phyloP scores from a whole-genome alignment of 2,888 invertebrate species.

The Erannis defoliaria region DNA sequence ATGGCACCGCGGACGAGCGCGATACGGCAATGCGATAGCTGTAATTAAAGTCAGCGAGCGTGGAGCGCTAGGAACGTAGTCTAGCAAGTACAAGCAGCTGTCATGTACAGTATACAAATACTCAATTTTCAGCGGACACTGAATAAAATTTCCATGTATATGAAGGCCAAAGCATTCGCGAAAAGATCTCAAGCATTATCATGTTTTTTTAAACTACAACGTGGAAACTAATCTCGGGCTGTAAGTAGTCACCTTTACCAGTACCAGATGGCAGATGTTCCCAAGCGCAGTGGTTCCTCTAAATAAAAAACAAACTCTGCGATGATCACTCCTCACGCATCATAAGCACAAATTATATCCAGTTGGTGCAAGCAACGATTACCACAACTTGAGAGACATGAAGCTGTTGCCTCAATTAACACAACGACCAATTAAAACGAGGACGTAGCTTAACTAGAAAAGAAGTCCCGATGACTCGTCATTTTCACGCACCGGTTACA shows the following conservation, averaged over 20 bases:
- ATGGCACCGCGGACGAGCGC: slow-evolving; percentile 56
- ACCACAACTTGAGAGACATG: slow-evolving; percentile 15
- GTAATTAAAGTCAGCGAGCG: slow-evolving; percentile 67
- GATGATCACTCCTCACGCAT: slow-evolving; percentile 9
- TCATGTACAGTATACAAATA: slow-evolving; percentile 44
- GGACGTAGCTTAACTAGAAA: slow-evolving; percentile 40
- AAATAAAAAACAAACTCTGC: slow-evolving; percentile 47
- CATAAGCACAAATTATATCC: slow-evolving; percentile 26
- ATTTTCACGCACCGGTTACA: slow-evolving; percentile 40
- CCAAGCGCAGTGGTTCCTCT: slow-evolving; percentile 54
- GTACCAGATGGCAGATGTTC: slow-evolving; percentile 68
- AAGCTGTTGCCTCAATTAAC: slow-evolving; percentile 26
- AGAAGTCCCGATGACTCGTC: slow-evolving; percentile 42
- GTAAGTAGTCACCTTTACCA: slow-evolving; percentile 73
- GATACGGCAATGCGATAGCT: slow-evolving; percentile 59
- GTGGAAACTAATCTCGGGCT: slow-evolving; percentile 67
- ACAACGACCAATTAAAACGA: slow-evolving; percentile 36
- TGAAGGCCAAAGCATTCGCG: slow-evolving; percentile 38
- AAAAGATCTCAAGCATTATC: slow-evolving; percentile 51
- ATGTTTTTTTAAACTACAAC: slow-evolving; percentile 64
- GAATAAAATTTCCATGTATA: slow-evolving; percentile 39
- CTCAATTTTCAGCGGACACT: slow-evolving; percentile 46
- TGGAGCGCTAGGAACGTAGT: slow-evolving; percentile 48
- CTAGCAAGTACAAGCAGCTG: too few relatives aligned
- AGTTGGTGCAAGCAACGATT: slow-evolving; percentile 29